Conservation (phyloP, 2,888 invertebrate species). For the Microchrysa polita region DNA sequence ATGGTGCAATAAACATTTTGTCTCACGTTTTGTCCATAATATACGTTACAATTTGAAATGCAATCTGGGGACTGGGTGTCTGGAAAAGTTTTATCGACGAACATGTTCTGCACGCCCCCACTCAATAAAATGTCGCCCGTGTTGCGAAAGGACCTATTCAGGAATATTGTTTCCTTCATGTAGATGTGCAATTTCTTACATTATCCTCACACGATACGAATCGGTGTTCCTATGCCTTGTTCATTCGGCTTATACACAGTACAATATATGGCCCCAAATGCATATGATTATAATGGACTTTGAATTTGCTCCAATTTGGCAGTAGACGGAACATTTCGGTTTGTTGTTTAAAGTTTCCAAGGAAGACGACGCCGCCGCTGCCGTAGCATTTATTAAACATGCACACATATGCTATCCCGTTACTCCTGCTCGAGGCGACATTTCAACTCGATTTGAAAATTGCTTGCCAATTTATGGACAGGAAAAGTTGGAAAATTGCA, state of each 20-base stretch:
- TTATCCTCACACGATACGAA: no score
- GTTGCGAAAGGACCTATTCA: neutral
- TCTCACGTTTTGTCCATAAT: constrained; percentile 14
- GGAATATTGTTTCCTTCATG: neutral
- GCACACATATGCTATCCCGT: constrained; percentile 24
- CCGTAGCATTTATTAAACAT: constrained; percentile 2
- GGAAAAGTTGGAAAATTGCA: constrained; percentile 33
- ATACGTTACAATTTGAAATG: constrained; percentile 11
- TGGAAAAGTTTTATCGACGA: neutral
- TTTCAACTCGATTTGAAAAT: neutral
- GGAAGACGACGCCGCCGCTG: constrained; percentile 5
- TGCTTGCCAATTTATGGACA: constrained; percentile 32
- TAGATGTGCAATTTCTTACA: neutral
- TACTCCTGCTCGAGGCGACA: constrained; percentile 10
- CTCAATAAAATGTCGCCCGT: constrained; percentile 4
- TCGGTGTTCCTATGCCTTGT: no score
- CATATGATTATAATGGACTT: neutral
- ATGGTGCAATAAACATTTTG: constrained; percentile 8
- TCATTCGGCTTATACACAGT: neutral
- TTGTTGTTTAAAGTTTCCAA: constrained; percentile 10
- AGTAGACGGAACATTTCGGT: neutral
- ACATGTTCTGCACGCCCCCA: neutral
- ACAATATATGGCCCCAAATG: neutral
- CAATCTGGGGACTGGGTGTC: constrained; percentile 30
- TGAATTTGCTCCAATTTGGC: constrained; percentile 18